phyloP scores from a whole-genome alignment of 2,888 invertebrate species.

The Stenoptilia bipunctidactyla region DNA sequence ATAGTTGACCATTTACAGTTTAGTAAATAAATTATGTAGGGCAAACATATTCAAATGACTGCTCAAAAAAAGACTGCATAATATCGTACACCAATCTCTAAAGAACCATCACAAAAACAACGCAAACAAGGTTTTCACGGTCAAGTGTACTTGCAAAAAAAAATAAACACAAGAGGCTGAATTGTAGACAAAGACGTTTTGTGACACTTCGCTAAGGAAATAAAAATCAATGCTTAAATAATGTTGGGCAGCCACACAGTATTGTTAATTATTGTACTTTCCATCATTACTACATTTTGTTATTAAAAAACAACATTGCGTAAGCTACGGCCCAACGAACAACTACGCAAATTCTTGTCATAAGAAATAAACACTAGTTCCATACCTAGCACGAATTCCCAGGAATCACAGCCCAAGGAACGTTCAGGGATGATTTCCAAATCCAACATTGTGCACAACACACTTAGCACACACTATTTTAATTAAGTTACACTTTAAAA shows the following conservation, averaged over 20 bases:
- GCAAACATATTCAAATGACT: too few species aligned
- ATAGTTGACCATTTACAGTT: too few species aligned
- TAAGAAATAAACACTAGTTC: constrained; percentile 52
- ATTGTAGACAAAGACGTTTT: constrained; percentile 45
- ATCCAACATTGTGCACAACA: constrained; percentile 85
- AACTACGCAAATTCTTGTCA: constrained; percentile 69
- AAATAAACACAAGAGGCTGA: constrained; percentile 36
- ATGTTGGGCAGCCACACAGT: background rate
- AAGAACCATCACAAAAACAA: constrained; percentile 39
- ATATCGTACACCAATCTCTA: constrained; percentile 8
- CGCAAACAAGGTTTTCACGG: constrained; percentile 51
- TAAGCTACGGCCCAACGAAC: constrained; percentile 50
- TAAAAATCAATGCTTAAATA: constrained; percentile 49
- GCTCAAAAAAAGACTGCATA: too few species aligned
- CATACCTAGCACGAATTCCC: constrained; percentile 97
- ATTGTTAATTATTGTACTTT: background rate
- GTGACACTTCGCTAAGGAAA: constrained; percentile 30
- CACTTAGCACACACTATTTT: constrained; percentile 87
- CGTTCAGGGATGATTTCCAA: constrained; percentile 96
- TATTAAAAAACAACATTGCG: constrained; percentile 40
- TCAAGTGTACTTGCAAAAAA: constrained; percentile 56
- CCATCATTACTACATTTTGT: too few species aligned
- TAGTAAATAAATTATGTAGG: too few species aligned
- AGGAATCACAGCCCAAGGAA: constrained; percentile 95
- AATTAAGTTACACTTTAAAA: constrained; percentile 57